Evolutionary conservation across 2,888 invertebrate genomes (phyloP).

Genomic region (Lepetodrilus schrolli): DNA sequence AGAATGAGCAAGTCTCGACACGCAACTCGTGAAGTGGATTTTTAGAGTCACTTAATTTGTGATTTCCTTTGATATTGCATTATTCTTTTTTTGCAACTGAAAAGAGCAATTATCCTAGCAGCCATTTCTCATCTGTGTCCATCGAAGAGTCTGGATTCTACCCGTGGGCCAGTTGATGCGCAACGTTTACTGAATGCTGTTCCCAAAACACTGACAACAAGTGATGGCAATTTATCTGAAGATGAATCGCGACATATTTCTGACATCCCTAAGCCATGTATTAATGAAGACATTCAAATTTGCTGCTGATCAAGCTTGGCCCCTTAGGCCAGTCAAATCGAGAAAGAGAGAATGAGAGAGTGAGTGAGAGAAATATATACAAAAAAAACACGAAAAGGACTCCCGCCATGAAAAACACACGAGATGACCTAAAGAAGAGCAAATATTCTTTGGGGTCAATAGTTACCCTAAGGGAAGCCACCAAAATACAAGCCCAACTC

Average conservation of each 20-base stretch:
- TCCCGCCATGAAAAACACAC: background rate
- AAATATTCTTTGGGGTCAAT: constrained; percentile 20
- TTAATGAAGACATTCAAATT: constrained; percentile 30
- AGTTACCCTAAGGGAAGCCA: background rate
- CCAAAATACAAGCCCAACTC: background rate
- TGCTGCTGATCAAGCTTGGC: background rate
- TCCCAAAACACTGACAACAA: constrained; percentile 22
- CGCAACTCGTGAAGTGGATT: background rate
- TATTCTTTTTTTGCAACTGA: constrained; percentile 8
- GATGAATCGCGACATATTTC: background rate
- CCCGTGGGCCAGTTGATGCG: background rate
- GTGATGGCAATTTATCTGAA: constrained; percentile 13
- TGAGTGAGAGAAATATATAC: no score
- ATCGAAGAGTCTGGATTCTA: background rate
- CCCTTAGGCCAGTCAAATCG: constrained; percentile 23
- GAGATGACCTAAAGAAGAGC: constrained; percentile 24
- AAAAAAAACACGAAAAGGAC: no score
- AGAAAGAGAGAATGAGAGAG: background rate
- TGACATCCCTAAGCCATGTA: constrained; percentile 23
- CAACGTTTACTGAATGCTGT: constrained; percentile 5
- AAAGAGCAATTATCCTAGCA: constrained; percentile 17
- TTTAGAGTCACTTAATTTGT: background rate
- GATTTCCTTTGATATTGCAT: constrained; percentile 23
- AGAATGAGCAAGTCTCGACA: background rate
- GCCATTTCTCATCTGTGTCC: background rate